Evolutionary conservation across 2,797 vertebrate species (phyloP).

Genomic region (Pantherophis alleghaniensis): DNA sequence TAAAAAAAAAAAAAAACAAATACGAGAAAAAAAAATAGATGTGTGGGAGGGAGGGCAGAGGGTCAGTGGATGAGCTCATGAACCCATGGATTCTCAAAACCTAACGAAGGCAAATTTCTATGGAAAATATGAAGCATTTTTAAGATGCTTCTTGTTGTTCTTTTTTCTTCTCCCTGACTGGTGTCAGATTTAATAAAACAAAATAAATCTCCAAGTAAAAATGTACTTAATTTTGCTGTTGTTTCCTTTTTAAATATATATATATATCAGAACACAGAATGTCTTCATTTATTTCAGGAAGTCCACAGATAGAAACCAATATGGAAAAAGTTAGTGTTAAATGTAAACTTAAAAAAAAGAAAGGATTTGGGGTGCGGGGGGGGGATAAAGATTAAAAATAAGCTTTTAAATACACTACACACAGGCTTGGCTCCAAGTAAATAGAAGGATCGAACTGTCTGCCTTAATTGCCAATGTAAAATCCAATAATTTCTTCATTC

Average conservation of each 20-base stretch:
- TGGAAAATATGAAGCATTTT: slow-evolving; percentile 56
- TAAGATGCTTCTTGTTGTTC: slow-evolving; percentile 56
- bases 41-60: slow-evolving; percentile 36
- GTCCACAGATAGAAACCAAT: slow-evolving; percentile 29
- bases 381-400: background rate
- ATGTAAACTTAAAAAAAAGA: background rate
- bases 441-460: background rate
- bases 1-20: slow-evolving; percentile 55
- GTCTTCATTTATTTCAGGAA: slow-evolving; percentile 38
- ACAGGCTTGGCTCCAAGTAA: background rate
- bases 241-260: slow-evolving; percentile 48
- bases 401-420: background rate
- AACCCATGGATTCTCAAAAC: slow-evolving; percentile 69
- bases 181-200: slow-evolving; percentile 77
- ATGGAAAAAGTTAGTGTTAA: slow-evolving; percentile 18
- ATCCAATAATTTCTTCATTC: background rate
- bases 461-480: background rate
- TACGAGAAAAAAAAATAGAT: slow-evolving; percentile 35
- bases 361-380: background rate
- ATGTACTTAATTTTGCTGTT: slow-evolving; percentile 68
- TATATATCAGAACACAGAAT: slow-evolving; percentile 22
- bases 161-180: slow-evolving; percentile 72
- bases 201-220: slow-evolving; percentile 77
- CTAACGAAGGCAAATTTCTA: slow-evolving; percentile 55
- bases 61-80: slow-evolving; percentile 52